Evolutionary conservation across 2,888 invertebrate genomes (phyloP), one percentile per base, ranked within the genome.

Genomic region (Lomographa bimaculata): DNA sequence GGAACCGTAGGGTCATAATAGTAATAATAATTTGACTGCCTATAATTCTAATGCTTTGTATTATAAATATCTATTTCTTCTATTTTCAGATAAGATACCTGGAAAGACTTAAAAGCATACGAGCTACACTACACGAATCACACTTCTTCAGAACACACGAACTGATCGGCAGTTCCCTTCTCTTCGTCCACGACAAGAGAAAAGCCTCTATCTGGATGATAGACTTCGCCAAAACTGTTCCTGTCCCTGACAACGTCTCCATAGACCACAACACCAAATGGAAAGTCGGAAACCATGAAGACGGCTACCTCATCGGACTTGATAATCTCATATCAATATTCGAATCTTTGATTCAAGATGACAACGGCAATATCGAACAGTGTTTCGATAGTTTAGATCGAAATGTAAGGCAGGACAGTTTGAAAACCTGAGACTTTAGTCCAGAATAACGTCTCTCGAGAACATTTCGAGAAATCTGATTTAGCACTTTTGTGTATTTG

Each of bases 251-350:
- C 0, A 91, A 93, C 46, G 84, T 94, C 45, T 89, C 77, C 19
- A 95, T 97, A 41, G 92, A 93, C 63, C 98, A 98, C 79, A 92
- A 92, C 47, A 92, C 94, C 9, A 93, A 93, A 33, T 98, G 98
- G 98, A 94, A 94, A 69, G 97, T 97, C 44, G 98, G 98, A 21
- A 98, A 97, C 80, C 98, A 97, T 71, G 98, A 98, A 89, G 98
- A 98, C 71, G 98, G 98, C 47, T 98, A 98, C 85, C 91, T 98
- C 56, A 95, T 96, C 51, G 98, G 98, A 45, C 91, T 98, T 30
- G 94, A 96, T 70, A 97, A 97, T 86, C 90, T 98, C 51, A 95
- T 98, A 60, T 93, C 94, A 52, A 94, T 97, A 56, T 96, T 98
- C 62, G 91, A 92, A 68, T 91, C 92, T 18, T 90, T 94, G 57